A percentile compares a stretch with the other conserved stretches of the same genome.
These are phyloP conservation scores for Cettia cetti DNA, from an alignment of 2,113 vertebrate genomes.

Conservation along the genomic window DNA sequence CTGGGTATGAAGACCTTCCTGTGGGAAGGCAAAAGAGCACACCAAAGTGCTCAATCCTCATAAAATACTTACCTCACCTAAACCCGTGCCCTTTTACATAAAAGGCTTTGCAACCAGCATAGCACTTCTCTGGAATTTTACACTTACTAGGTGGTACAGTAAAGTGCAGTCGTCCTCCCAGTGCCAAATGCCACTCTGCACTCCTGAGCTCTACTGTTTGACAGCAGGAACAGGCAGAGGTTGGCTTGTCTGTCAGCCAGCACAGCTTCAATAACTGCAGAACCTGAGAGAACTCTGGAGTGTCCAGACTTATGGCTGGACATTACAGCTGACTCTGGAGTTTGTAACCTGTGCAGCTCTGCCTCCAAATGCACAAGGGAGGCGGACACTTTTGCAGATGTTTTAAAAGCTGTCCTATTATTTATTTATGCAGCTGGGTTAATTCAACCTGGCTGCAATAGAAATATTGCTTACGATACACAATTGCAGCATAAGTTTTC, in stretches of 20 bases:
- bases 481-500: slow-evolving; percentile 17
- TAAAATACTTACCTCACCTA: background rate
- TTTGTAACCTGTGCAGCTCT: background rate
- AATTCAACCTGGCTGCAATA: slow-evolving; percentile 2
- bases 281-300: background rate
- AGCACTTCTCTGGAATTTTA: background rate
- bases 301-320: background rate
- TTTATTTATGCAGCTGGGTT: slow-evolving; percentile 48
- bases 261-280: background rate
- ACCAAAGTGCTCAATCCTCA: background rate
- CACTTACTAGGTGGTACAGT: background rate
- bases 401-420: slow-evolving; percentile 57
- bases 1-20: background rate
- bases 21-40: background rate
- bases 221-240: background rate
- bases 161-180: background rate
- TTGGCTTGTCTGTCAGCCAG: background rate
- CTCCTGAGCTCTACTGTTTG: background rate
- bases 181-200: background rate
- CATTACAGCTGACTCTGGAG: background rate
- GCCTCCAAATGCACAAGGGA: background rate
- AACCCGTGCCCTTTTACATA: background rate
- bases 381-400: background rate
- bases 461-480: slow-evolving; percentile 36
- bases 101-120: background rate